A percentile compares a stretch with the other conserved stretches of the same genome.
Evolutionary conservation across 2,888 invertebrate genomes (phyloP).

Genomic region (Geophilus truncorum): DNA sequence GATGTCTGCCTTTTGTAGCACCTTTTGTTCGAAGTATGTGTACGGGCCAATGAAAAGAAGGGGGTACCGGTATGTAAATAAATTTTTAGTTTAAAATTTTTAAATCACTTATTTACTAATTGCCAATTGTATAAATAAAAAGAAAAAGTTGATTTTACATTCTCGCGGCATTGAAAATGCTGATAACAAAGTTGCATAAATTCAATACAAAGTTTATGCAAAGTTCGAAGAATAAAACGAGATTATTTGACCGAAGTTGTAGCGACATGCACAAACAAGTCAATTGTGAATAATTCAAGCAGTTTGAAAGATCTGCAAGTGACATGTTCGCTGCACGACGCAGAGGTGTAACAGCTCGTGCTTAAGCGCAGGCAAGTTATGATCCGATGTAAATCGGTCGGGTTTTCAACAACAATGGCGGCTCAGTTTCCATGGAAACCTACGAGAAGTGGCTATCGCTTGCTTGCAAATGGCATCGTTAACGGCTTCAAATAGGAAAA

Average conservation of each 20-base stretch:
- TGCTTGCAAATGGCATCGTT: not conserved
- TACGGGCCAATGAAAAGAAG: no score
- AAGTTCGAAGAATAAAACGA: not conserved
- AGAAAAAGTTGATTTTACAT: no score
- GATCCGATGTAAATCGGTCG: not conserved
- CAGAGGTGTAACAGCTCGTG: not conserved
- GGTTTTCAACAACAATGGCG: not conserved
- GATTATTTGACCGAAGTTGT: not conserved
- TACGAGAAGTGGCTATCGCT: not conserved
- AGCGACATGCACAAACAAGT: not conserved
- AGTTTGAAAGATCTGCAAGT: not conserved
- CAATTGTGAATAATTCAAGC: not conserved
- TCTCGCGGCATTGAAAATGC: no score
- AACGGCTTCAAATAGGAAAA: not conserved
- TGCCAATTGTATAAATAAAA: no score
- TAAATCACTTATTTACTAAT: no score
- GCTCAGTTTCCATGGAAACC: not conserved
- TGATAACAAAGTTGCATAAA: not conserved
- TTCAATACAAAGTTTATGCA: not conserved
- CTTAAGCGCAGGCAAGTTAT: not conserved
- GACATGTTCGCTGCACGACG: not conserved
- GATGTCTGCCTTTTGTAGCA: no score
- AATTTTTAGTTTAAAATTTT: no score
- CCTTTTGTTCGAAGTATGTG: no score
- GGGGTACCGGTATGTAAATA: no score